Evolutionary conservation across 2,888 invertebrate species (phyloP).

Genomic region (Hipparchia semele): DNA sequence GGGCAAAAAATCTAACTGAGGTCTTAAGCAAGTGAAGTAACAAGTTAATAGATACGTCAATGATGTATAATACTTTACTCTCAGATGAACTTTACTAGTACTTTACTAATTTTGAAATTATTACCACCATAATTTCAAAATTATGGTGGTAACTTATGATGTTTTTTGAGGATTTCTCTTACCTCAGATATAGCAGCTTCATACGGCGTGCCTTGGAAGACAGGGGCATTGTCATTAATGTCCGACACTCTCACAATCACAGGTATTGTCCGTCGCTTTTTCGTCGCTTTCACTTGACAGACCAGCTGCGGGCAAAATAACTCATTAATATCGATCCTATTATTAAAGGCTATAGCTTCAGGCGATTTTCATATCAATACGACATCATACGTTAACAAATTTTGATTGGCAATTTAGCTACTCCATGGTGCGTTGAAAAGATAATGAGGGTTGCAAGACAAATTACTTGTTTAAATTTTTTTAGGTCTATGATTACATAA

Average conservation of each 20-base stretch:
- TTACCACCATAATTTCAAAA: too few relatives aligned
- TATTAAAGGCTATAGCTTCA: slow-evolving; percentile 27
- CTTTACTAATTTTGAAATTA: neutral
- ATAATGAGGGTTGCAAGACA: slow-evolving; percentile 22
- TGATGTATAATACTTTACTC: too few relatives aligned
- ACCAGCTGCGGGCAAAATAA: slow-evolving; percentile 85
- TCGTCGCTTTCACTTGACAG: slow-evolving; percentile 90
- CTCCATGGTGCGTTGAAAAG: slow-evolving; percentile 28
- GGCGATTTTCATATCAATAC: slow-evolving; percentile 27
- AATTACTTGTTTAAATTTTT: slow-evolving; percentile 25
- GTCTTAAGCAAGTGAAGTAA: too few relatives aligned
- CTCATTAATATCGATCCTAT: slow-evolving; percentile 34
- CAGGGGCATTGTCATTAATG: slow-evolving; percentile 94
- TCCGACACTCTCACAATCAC: slow-evolving; percentile 95
- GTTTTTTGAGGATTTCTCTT: slow-evolving; percentile 39
- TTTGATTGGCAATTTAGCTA: slow-evolving; percentile 34
- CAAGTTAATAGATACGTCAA: too few relatives aligned
- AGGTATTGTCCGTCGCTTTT: slow-evolving; percentile 92
- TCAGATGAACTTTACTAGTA: too few relatives aligned
- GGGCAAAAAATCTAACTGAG: too few relatives aligned
- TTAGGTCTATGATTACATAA: neutral
- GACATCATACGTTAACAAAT: slow-evolving; percentile 31
- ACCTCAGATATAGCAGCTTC: slow-evolving; percentile 94
- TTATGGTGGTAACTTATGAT: too few relatives aligned
- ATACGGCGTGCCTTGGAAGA: slow-evolving; percentile 92